These are phyloP conservation scores for Amorpha juglandis DNA, from an alignment of 2,888 invertebrate genomes.

Conservation along the genomic window DNA sequence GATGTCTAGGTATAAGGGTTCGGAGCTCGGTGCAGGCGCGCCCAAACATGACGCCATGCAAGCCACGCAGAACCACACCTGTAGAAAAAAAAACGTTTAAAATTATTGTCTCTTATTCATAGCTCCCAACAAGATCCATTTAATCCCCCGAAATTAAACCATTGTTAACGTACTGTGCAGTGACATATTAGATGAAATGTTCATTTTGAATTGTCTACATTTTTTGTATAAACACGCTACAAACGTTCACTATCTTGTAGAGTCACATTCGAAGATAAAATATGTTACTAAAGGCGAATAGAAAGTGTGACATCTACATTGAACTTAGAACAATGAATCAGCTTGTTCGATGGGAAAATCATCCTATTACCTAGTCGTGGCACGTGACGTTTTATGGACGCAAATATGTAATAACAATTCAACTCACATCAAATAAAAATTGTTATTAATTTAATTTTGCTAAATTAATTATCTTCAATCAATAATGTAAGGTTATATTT, in stretches of 20 bases:
- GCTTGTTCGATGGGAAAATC: constrained; percentile 1
- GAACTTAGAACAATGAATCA: constrained; percentile 9
- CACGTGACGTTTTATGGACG: background rate
- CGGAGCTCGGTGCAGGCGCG: constrained; percentile 58
- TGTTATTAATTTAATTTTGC: too few relatives aligned
- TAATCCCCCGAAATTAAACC: too few relatives aligned
- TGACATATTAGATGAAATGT: too few relatives aligned
- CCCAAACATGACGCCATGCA: constrained; percentile 66
- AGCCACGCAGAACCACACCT: constrained; percentile 71
- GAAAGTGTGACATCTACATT: constrained; percentile 3
- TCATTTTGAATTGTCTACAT: background rate
- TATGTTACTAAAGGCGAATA: background rate
- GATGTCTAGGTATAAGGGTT: constrained; percentile 65
- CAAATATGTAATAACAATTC: too few relatives aligned
- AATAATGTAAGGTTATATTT: too few relatives aligned
- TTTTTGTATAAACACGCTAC: background rate
- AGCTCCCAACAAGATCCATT: too few relatives aligned
- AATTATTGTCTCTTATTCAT: background rate
- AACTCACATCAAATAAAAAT: too few relatives aligned
- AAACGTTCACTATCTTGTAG: background rate
- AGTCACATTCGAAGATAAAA: background rate
- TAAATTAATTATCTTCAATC: too few relatives aligned
- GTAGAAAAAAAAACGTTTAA: constrained; percentile 27
- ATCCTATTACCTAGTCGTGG: background rate
- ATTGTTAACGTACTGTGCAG: too few relatives aligned